Conservation (phyloP, 2,888 invertebrate species). For the Leptothorax acervorum region DNA sequence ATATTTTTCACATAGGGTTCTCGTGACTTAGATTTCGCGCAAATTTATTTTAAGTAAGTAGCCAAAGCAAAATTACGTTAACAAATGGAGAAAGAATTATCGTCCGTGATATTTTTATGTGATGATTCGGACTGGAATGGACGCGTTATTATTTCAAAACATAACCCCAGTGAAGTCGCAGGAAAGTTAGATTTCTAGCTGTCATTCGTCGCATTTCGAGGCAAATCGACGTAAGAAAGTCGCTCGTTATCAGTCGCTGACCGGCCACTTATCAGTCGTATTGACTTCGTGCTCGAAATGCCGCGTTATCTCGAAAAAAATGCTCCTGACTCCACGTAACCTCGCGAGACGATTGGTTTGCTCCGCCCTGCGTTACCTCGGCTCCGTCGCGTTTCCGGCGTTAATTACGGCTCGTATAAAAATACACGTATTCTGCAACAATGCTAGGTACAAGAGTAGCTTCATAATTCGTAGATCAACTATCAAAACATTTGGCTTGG, state of each 20-base stretch:
- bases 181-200: neutral
- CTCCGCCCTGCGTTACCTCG: constrained; percentile 68
- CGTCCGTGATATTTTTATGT: constrained; percentile 63
- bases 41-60: neutral
- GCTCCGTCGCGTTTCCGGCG: constrained; percentile 62
- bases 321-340: constrained; percentile 29
- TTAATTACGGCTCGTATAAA: constrained; percentile 76
- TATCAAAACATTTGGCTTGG: constrained; percentile 78
- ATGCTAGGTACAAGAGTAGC: constrained; percentile 81
- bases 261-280: neutral
- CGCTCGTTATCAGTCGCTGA: neutral
- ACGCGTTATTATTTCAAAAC: constrained; percentile 53
- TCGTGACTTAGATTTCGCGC: neutral
- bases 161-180: constrained; percentile 60
- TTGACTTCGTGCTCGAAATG: neutral
- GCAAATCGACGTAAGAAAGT: neutral
- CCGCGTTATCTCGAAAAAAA: constrained; percentile 34
- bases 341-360: constrained; percentile 26
- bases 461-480: constrained; percentile 79
- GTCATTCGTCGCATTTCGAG: neutral
- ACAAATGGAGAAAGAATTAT: neutral
- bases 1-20: neutral
- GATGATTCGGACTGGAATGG: constrained; percentile 56
- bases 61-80: neutral
- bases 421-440: constrained; percentile 79